phyloP scores from a whole-genome alignment of 2,113 vertebrate species.

The Mus pahari region DNA sequence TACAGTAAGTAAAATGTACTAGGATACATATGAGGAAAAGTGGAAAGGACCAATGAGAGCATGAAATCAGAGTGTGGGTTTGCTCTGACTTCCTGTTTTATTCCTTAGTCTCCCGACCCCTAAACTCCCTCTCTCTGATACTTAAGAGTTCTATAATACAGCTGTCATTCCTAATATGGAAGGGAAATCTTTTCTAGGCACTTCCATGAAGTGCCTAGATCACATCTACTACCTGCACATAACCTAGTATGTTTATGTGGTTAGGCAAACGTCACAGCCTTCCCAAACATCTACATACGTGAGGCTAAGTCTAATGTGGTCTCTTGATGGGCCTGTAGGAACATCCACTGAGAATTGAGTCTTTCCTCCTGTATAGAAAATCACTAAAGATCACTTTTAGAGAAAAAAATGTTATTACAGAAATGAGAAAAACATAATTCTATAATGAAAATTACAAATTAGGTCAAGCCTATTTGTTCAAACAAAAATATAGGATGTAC shows the following conservation, averaged over 20 bases:
- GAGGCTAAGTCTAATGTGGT: neutral
- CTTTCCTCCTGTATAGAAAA: constrained; percentile 9
- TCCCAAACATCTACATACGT: neutral
- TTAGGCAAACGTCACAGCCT: neutral
- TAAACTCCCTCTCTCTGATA: neutral
- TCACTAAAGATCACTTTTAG: neutral
- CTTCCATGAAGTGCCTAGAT: neutral
- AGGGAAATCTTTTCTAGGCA: neutral
- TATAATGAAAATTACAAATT: constrained; percentile 42
- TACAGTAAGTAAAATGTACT: neutral
- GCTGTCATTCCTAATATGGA: neutral
- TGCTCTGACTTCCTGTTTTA: neutral
- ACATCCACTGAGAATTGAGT: neutral
- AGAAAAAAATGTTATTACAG: neutral
- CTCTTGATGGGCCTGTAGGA: neutral
- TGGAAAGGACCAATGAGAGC: neutral
- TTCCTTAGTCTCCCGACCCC: neutral
- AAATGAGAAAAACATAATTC: constrained; percentile 2
- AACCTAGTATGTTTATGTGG: neutral
- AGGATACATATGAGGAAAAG: neutral
- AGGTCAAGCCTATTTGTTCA: neutral
- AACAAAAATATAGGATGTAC: neutral
- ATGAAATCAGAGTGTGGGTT: neutral
- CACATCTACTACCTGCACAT: neutral
- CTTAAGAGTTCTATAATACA: neutral